These are phyloP conservation scores for Rhea pennata DNA, from an alignment of 2,113 vertebrate species.

Conservation along the genomic window DNA sequence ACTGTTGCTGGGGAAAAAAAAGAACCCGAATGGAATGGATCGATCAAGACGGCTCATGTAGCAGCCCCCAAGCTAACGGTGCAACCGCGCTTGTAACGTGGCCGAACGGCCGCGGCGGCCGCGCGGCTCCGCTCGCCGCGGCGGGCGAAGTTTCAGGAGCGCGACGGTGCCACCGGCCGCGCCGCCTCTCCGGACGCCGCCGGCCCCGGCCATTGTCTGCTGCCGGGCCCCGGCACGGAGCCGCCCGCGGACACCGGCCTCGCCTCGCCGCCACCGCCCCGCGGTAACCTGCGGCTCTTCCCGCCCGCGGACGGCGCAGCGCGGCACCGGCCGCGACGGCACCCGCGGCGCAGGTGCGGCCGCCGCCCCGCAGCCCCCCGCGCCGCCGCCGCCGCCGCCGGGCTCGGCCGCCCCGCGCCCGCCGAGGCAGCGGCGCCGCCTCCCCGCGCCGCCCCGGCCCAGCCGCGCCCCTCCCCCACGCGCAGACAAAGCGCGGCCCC, in stretches of 20 bases:
- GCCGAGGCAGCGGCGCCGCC: too few species aligned
- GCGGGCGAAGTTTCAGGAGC: not conserved
- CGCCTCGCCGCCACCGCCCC: too few species aligned
- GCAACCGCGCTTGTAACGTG: not conserved
- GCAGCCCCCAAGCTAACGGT: not conserved
- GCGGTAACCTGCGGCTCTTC: not conserved
- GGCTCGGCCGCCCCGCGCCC: too few species aligned
- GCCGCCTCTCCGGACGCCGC: not conserved
- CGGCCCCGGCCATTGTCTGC: not conserved
- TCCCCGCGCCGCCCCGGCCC: too few species aligned
- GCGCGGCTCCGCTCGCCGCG: too few species aligned
- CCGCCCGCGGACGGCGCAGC: not conserved
- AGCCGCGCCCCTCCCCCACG: constrained; percentile 37
- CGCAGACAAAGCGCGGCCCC: constrained; percentile 38
- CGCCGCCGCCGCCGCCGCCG: too few species aligned
- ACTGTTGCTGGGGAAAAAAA: not conserved
- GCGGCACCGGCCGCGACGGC: too few species aligned
- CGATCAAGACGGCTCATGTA: not conserved
- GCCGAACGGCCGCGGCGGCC: too few species aligned
- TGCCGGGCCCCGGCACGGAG: not conserved
- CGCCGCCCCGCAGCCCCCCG: too few species aligned
- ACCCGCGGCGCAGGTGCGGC: too few species aligned
- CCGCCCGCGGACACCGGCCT: not conserved
- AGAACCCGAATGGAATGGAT: not conserved
- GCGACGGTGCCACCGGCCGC: not conserved